A percentile compares a stretch with the other conserved stretches of the same genome.
phyloP scores from a whole-genome alignment of 2,888 invertebrate species.

The Callyntrura sp. region DNA sequence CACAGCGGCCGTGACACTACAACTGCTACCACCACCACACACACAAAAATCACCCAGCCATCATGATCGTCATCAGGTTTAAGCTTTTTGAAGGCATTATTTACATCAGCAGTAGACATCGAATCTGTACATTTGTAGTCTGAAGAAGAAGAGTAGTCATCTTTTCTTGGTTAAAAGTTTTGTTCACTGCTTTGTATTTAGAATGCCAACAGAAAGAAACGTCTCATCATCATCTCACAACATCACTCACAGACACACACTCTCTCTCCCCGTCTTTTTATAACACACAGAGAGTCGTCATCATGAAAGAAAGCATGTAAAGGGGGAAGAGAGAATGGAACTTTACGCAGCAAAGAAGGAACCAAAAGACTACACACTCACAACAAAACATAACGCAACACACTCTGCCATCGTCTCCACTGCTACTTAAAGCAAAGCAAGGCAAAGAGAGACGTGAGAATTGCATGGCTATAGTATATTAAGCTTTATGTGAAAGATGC shows the following conservation, averaged over 20 bases:
- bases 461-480: conserved; percentile 45
- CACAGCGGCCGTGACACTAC: background rate
- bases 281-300: background rate
- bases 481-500: conserved; percentile 38
- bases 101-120: background rate
- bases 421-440: conserved; percentile 19
- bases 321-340: conserved; percentile 9
- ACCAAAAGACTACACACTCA: conserved; percentile 15
- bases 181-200: conserved; percentile 12
- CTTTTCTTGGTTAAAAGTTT: conserved; percentile 39
- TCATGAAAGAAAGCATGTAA: conserved; percentile 63
- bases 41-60: conserved; percentile 18
- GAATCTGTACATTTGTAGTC: no score
- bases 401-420: background rate
- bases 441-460: conserved; percentile 14
- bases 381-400: background rate
- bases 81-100: conserved; percentile 9
- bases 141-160: background rate
- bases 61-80: no score
- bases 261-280: no score
- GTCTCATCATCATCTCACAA: background rate
- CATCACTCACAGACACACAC: background rate
- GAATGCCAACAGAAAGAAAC: conserved; percentile 17
- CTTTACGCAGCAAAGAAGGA: conserved; percentile 7
- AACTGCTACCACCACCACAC: background rate